Base-by-base conservation (phyloP, 1,140 invertebrate genomes). In the Apis laboriosa region DNA sequence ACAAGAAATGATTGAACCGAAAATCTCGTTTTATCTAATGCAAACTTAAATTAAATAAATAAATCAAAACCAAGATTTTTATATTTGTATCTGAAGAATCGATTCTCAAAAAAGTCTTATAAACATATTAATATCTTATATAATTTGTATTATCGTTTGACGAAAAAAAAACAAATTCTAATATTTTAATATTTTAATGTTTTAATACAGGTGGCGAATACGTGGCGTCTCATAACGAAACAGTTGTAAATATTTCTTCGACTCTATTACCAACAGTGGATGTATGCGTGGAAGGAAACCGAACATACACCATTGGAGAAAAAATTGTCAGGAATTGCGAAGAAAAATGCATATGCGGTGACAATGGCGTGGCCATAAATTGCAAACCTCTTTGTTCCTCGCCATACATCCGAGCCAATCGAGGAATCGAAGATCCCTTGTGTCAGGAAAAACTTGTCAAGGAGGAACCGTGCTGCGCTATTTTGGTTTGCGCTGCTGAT, bases 381-480 rank as follows among this genome's bases (percentile, higher is more conserved):
- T 97, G 97, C 90, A 94, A 95, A n/a, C 96, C 96, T 0, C 92
- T 96, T 43, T 97, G 97, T 89, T 91, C 92, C 56, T 94, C 93
- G 19, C 95, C 96, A 9, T 96, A 95, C 67, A 95, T 97, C 80
- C 94, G 95, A 77, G 94, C 95, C 7, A 96, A 96, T 51, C 94
- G 95, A 89, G 94, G 94, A 79, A 93, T 95, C 73, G 94, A 95
- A 56, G 97, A 98, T 94, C 96, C 97, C 2, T 92, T 96, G 43
- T 98, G 98, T 90, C 94, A 95, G 64, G 97, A 97, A 86, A 95
- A 96, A 85, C 94, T 95, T 13, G 84, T 94, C 13, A 94, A 95
- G 19, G 96, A 96, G 60, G 97, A 98, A 90, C 96, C 96, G 53
- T 98, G 97, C 91, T 98, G 97, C 89, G 96, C 97, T 8, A 94